Evolutionary conservation across 1,140 invertebrate species (phyloP).

Genomic region (Lamellibrachia luymesi): DNA sequence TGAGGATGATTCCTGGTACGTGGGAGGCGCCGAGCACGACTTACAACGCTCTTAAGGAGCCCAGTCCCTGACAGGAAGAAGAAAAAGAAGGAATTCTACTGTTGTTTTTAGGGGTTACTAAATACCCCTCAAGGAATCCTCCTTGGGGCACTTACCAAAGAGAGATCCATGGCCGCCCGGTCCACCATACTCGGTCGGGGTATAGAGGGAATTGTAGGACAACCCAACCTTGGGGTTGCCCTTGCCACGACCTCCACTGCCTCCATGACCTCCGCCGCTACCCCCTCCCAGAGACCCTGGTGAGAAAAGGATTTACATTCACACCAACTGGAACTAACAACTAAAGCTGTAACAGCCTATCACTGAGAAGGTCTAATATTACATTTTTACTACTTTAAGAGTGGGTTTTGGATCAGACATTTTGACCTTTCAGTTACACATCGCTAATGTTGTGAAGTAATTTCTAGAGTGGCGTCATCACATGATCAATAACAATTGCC

Average conservation of each 20-base stretch:
- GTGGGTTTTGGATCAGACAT: background rate
- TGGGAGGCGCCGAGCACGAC: too few species aligned
- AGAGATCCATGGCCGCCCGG: slow-evolving; percentile 39
- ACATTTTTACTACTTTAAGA: background rate
- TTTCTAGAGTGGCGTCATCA: background rate
- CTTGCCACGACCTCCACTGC: slow-evolving; percentile 41
- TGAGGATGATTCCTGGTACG: too few species aligned
- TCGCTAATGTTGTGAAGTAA: background rate
- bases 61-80: too few species aligned
- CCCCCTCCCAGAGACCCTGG: slow-evolving; percentile 30
- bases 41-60: too few species aligned
- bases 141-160: slow-evolving; percentile 31
- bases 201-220: slow-evolving; percentile 40
- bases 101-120: too few species aligned
- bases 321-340: background rate
- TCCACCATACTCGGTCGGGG: slow-evolving; percentile 34
- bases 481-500: background rate
- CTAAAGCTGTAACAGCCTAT: too few species aligned
- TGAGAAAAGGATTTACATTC: slow-evolving; percentile 6
- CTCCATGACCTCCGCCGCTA: slow-evolving; percentile 46
- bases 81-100: too few species aligned
- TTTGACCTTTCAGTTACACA: background rate
- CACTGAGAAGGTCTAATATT: background rate
- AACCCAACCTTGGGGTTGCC: slow-evolving; percentile 33
- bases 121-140: too few species aligned